These are phyloP conservation scores for Melolontha melolontha DNA, from an alignment of 2,888 invertebrate genomes.

Conservation along the genomic window DNA sequence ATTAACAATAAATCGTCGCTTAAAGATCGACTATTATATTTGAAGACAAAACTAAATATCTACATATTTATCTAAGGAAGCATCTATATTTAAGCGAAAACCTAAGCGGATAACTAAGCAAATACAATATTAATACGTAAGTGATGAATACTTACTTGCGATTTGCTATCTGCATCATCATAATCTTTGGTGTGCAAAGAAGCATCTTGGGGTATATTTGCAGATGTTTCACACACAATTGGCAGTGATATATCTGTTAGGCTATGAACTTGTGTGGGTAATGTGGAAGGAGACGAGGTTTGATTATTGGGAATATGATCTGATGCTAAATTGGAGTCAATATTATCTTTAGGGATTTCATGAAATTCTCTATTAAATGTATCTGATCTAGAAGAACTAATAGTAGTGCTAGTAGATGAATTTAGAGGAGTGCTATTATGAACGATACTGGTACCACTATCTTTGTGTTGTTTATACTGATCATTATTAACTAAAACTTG, in stretches of 20 bases:
- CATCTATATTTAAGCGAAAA: slow-evolving; percentile 9
- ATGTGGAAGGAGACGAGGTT: slow-evolving; percentile 27
- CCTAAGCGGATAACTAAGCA: slow-evolving; percentile 21
- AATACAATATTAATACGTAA: slow-evolving; percentile 19
- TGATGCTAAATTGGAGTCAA: slow-evolving; percentile 1
- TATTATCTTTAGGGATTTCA: slow-evolving; percentile 6
- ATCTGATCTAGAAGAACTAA: slow-evolving; percentile 4
- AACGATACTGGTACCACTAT: slow-evolving; percentile 20
- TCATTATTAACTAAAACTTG: background rate
- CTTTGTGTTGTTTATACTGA: slow-evolving; percentile 2
- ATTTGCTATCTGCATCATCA: slow-evolving; percentile 54
- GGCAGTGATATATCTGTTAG: slow-evolving; percentile 52
- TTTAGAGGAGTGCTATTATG: slow-evolving; percentile 1
- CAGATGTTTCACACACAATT: slow-evolving; percentile 58
- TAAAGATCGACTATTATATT: too few relatives aligned
- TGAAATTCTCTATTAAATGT: slow-evolving; percentile 1
- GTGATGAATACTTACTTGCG: slow-evolving; percentile 57
- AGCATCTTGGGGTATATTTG: slow-evolving; percentile 58
- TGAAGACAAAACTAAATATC: background rate
- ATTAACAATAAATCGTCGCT: too few relatives aligned
- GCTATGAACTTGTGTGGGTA: slow-evolving; percentile 27
- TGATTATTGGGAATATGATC: background rate
- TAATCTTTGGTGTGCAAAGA: slow-evolving; percentile 55
- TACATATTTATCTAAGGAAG: slow-evolving; percentile 16
- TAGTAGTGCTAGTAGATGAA: too few relatives aligned